Evolutionary conservation across 2,888 invertebrate species (phyloP), one percentile per base, ranked within the genome.

Genomic region (Apamea sordens): DNA sequence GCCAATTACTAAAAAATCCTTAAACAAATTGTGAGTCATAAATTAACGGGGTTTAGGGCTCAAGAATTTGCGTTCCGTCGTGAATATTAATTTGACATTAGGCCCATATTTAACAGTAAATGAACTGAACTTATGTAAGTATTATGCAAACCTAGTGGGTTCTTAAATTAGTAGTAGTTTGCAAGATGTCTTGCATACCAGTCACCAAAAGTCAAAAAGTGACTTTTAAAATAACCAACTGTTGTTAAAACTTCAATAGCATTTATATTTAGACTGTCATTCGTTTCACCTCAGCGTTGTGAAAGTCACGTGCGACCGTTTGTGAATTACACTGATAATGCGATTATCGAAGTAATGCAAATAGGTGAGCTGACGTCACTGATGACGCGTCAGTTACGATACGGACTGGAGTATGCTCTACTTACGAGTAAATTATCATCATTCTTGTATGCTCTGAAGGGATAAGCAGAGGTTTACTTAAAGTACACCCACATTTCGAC

Each of bases 231-330:
- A 75, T 53, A 53, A 64, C n/a, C 56, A 67, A 50, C 70, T 68
- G 44, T 77, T 83, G 44, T 32, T 32, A 47, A 75, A 74, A 88
- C 59, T 72, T 77, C 63, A 70, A 76, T 65, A 41, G 64, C 56
- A 77, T 91, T n/a, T n/a, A 91, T 89, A 88, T 91, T 90, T 89
- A 90, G 90, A 91, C 86, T 85, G 92, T 91, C 91, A 90, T 92
- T 93, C 86, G 85, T 83, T 90, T 93, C 92, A 93, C 93, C 91
- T 92, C 90, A 88, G 84, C 77, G 80, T 71, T 82, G 88, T 86
- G 89, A 93, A 92, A 92, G 91, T 90, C 90, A 87, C 82, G 86
- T 79, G 86, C 53, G 41, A 21, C 28, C 65, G 56, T 84, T 75
- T 72, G 75, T 73, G 70, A 72, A 72, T 76, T 80, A 78, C 74